Percentiles rank a stretch among this genome's conserved stretches.
These are phyloP conservation scores for Lamproptera curius DNA, from an alignment of 2,888 invertebrate genomes.

Conservation along the genomic window DNA sequence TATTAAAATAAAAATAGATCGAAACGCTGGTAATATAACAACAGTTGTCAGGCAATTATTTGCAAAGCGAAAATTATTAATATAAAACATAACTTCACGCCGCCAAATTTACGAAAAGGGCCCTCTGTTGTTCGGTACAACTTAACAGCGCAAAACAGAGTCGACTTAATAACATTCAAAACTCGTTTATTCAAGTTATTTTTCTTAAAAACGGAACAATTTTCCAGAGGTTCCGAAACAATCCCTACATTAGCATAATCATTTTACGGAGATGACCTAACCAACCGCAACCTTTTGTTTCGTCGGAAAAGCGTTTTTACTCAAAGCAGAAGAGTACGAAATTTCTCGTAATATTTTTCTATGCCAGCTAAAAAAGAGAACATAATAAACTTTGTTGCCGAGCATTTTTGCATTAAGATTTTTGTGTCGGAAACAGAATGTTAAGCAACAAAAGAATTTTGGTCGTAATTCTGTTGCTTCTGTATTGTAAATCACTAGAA, in stretches of 20 bases:
- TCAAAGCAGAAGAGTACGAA: slow-evolving; percentile 14
- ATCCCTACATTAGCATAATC: slow-evolving; percentile 44
- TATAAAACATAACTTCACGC: too few relatives aligned
- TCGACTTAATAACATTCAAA: slow-evolving; percentile 5
- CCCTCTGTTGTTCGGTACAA: slow-evolving; percentile 3
- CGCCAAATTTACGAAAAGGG: too few relatives aligned
- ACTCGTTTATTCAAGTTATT: slow-evolving; percentile 10
- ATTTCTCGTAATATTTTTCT: slow-evolving; percentile 14
- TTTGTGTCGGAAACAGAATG: background rate
- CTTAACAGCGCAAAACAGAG: background rate
- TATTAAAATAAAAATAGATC: too few relatives aligned
- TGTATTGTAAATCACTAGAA: too few relatives aligned
- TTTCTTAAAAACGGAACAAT: slow-evolving; percentile 18
- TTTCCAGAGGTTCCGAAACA: slow-evolving; percentile 28
- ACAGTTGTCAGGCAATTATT: too few relatives aligned
- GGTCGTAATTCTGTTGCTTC: too few relatives aligned
- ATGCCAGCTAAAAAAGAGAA: slow-evolving; percentile 3
- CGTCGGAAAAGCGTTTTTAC: slow-evolving; percentile 17
- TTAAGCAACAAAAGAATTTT: too few relatives aligned
- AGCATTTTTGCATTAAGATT: background rate
- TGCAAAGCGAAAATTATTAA: too few relatives aligned
- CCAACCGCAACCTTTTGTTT: slow-evolving; percentile 30
- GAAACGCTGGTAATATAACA: too few relatives aligned
- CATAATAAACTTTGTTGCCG: background rate
- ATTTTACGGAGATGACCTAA: slow-evolving; percentile 28